A percentile compares a stretch with the other conserved stretches of the same genome.
phyloP scores from a whole-genome alignment of 2,797 vertebrate genomes.

The Pristis pectinata region DNA sequence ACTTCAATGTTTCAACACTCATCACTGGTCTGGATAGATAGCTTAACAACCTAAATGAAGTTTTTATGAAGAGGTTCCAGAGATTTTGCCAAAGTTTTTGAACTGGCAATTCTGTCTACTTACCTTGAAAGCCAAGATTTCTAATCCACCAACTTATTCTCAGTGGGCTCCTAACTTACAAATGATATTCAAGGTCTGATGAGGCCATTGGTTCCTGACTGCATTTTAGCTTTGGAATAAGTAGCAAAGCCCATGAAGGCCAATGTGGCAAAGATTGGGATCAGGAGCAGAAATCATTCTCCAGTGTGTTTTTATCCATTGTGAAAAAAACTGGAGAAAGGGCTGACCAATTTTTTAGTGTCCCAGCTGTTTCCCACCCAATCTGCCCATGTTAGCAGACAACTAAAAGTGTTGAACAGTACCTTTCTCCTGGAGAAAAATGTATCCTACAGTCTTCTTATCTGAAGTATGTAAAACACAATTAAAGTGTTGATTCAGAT shows the following conservation, averaged over 20 bases:
- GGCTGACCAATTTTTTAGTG: neutral
- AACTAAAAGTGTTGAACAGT: neutral
- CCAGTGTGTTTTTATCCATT: neutral
- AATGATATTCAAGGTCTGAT: neutral
- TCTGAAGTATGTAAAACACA: conserved; percentile 46
- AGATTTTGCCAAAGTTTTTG: neutral
- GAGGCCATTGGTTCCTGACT: neutral
- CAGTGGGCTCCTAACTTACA: neutral
- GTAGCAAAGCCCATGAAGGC: neutral
- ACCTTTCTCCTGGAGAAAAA: conserved; percentile 53
- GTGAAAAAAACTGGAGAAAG: neutral
- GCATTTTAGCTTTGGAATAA: neutral
- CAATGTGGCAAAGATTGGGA: neutral
- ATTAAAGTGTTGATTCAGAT: conserved; percentile 51
- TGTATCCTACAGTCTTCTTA: conserved; percentile 40
- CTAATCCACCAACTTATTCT: neutral
- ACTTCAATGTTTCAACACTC: neutral
- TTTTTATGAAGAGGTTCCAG: neutral
- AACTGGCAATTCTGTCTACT: neutral
- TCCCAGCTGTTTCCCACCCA: neutral
- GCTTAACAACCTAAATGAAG: neutral
- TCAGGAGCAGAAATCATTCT: neutral
- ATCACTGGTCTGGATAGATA: neutral
- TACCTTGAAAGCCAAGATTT: neutral
- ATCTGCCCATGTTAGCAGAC: neutral